phyloP scores from a whole-genome alignment of 2,113 vertebrate species.

The Ictidomys tridecemlineatus region DNA sequence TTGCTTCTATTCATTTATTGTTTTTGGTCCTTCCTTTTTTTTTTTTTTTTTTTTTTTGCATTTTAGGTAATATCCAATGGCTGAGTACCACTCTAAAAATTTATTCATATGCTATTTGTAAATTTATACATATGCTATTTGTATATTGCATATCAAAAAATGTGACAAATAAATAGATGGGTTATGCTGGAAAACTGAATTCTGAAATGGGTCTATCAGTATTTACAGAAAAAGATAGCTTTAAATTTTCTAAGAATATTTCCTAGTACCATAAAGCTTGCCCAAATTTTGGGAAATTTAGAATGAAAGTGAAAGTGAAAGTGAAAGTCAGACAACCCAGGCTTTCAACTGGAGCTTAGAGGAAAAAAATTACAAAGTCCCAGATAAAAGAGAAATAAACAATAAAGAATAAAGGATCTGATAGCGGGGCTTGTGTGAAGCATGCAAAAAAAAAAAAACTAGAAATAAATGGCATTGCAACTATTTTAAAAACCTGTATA shows the following conservation, averaged over 20 bases:
- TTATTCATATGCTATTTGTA: not conserved
- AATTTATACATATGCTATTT: too few relatives aligned
- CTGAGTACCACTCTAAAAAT: not conserved
- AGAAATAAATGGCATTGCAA: not conserved
- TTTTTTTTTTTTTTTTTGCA: constrained; percentile 16
- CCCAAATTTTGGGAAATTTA: not conserved
- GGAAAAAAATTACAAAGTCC: not conserved
- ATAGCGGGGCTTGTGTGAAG: not conserved
- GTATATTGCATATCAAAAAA: not conserved
- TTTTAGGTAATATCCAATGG: not conserved
- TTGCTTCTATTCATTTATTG: not conserved
- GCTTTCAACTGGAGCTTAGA: not conserved
- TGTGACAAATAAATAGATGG: not conserved
- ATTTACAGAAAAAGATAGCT: not conserved
- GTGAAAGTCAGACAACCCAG: not conserved
- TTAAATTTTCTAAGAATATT: not conserved
- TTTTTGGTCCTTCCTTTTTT: not conserved
- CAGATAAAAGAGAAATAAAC: not conserved
- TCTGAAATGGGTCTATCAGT: not conserved
- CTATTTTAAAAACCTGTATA: not conserved
- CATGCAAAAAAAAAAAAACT: not conserved
- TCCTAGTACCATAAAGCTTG: not conserved
- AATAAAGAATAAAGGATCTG: not conserved
- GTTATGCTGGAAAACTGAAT: constrained; percentile 19
- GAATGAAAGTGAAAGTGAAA: not conserved